Conservation (phyloP, 2,113 vertebrate species). For the Otis tarda region DNA sequence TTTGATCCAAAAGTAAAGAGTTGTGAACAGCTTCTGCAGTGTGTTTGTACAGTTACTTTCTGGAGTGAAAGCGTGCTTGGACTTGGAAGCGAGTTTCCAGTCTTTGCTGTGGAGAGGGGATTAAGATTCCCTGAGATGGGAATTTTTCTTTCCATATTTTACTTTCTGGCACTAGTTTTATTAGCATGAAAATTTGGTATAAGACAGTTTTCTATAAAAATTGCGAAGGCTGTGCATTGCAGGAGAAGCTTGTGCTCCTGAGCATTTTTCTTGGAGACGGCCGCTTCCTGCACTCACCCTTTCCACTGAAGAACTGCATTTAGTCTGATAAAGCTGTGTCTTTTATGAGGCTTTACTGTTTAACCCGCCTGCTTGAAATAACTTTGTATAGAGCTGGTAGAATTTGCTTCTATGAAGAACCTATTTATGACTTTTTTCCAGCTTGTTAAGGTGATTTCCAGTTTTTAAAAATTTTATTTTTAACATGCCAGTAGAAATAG, state of each 20-base stretch:
- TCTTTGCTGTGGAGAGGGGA: not conserved
- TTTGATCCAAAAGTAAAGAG: not conserved
- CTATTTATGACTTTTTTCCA: not conserved
- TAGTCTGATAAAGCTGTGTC: not conserved
- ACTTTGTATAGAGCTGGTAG: not conserved
- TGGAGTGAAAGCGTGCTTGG: not conserved
- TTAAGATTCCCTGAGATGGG: not conserved
- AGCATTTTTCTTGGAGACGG: not conserved
- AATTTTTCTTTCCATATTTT: not conserved
- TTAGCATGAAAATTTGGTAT: not conserved
- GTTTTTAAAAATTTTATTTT: not conserved
- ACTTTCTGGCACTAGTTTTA: not conserved
- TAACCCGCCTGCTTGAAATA: not conserved
- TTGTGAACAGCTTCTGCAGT: not conserved
- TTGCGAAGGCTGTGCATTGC: not conserved
- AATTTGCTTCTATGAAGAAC: not conserved
- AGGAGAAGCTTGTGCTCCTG: not conserved
- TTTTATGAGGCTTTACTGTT: not conserved
- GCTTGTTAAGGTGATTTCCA: not conserved
- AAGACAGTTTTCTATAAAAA: not conserved
- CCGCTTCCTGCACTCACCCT: not conserved
- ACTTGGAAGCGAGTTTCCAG: not conserved
- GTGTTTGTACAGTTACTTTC: not conserved
- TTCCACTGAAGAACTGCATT: not conserved
- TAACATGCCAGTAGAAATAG: not conserved